phyloP scores from a whole-genome alignment of 2,888 invertebrate genomes.

The Phaonia tiefii region DNA sequence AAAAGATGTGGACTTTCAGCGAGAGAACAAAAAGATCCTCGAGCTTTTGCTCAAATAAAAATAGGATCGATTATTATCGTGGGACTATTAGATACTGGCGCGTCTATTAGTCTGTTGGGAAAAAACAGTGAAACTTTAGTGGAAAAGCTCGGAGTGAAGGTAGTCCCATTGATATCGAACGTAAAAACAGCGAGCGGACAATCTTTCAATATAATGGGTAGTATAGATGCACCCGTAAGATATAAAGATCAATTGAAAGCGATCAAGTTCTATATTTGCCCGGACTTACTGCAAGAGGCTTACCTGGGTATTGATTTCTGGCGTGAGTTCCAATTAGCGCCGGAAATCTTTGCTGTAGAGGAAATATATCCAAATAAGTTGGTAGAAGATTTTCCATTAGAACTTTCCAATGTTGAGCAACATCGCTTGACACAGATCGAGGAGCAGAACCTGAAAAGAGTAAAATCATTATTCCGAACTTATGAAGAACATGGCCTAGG shows the following conservation, averaged over 20 bases:
- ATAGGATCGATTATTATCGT: background rate
- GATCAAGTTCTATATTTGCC: constrained; percentile 23
- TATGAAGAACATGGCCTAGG: constrained; percentile 10
- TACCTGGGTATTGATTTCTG: constrained; percentile 37
- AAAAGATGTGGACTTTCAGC: too few relatives aligned
- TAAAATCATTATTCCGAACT: background rate
- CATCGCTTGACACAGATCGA: background rate
- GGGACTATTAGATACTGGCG: background rate
- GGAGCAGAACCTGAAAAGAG: background rate
- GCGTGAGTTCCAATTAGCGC: background rate
- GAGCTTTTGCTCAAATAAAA: background rate
- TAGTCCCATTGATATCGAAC: background rate
- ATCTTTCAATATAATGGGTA: background rate
- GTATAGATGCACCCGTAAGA: background rate
- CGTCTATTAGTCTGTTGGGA: constrained; percentile 22
- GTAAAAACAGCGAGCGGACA: constrained; percentile 33
- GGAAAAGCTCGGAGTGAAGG: background rate
- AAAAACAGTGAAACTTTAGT: background rate
- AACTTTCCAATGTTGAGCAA: background rate
- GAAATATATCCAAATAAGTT: constrained; percentile 23
- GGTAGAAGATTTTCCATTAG: background rate
- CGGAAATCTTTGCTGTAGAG: background rate
- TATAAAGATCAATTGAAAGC: constrained; percentile 13
- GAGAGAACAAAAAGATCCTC: background rate
- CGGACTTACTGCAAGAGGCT: constrained; percentile 20